These are phyloP conservation scores for Plutomurus gul DNA, from an alignment of 1,140 invertebrate species.

Conservation along the genomic window DNA sequence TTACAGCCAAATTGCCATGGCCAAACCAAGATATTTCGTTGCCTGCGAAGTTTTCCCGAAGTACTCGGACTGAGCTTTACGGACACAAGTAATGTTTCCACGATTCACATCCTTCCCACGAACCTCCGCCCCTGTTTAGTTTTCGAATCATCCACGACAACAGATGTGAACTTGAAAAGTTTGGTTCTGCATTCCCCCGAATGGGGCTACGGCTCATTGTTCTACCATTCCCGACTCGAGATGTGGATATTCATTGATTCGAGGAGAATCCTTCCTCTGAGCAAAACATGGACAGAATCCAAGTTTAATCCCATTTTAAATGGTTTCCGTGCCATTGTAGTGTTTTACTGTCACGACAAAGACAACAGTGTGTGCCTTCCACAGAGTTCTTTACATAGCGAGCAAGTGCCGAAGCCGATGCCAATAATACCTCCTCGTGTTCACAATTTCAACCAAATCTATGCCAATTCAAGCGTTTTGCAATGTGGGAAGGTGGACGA, in stretches of 20 bases:
- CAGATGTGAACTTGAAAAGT: constrained; percentile 33
- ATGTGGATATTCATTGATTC: constrained; percentile 51
- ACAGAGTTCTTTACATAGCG: neutral
- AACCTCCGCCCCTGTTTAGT: constrained; percentile 40
- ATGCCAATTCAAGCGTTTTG: neutral
- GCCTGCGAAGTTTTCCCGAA: constrained; percentile 33
- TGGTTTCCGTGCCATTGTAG: constrained; percentile 5
- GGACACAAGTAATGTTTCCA: neutral
- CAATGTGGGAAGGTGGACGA: neutral
- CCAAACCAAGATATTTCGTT: constrained; percentile 48
- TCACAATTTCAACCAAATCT: neutral
- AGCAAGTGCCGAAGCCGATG: neutral
- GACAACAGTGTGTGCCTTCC: neutral
- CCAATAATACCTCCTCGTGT: neutral
- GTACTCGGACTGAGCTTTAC: constrained; percentile 47
- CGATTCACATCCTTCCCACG: constrained; percentile 6
- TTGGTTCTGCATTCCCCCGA: constrained; percentile 30
- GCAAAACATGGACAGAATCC: constrained; percentile 28
- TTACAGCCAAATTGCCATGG: constrained; percentile 52
- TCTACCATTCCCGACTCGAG: constrained; percentile 48
- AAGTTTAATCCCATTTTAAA: constrained; percentile 18
- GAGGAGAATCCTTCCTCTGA: neutral
- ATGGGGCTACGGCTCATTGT: constrained; percentile 34
- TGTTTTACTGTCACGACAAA: constrained; percentile 37
- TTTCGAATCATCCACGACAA: constrained; percentile 40